phyloP scores from a whole-genome alignment of 2,113 vertebrate species.

The Neopipo cinnamomea region DNA sequence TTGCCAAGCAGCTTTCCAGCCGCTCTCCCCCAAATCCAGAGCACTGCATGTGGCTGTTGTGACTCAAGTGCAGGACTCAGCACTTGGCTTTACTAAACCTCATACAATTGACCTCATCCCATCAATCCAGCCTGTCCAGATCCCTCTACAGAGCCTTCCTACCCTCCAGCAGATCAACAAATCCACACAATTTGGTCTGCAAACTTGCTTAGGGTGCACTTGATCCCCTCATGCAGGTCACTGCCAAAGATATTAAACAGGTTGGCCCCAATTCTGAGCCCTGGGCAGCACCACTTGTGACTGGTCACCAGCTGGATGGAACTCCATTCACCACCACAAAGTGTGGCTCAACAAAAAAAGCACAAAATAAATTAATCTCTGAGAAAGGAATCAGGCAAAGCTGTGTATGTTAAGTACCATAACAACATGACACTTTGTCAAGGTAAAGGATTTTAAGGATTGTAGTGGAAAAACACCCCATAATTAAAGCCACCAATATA shows the following conservation, averaged over 20 bases:
- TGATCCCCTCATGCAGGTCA: fast-evolving
- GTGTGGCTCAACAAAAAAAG: not conserved
- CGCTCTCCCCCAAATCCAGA: not conserved
- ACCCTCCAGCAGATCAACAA: not conserved
- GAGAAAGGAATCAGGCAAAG: not conserved
- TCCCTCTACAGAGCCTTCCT: not conserved
- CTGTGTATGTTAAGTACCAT: not conserved
- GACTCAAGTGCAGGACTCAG: not conserved
- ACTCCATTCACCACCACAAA: not conserved
- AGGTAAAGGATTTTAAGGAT: not conserved
- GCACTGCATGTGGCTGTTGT: not conserved
- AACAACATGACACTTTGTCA: not conserved
- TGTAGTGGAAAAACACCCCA: not conserved
- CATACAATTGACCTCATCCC: not conserved
- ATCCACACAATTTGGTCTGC: not conserved
- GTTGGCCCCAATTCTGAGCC: not conserved
- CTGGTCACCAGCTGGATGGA: not conserved
- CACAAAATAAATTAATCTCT: not conserved
- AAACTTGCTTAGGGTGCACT: not conserved
- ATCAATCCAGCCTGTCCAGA: not conserved
- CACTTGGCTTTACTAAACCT: not conserved
- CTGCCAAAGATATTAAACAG: not conserved
- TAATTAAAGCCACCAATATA: not conserved
- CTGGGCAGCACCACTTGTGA: not conserved
- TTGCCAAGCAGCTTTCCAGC: not conserved